Evolutionary conservation across 2,888 invertebrate species (phyloP).

Genomic region (Elegia similella): DNA sequence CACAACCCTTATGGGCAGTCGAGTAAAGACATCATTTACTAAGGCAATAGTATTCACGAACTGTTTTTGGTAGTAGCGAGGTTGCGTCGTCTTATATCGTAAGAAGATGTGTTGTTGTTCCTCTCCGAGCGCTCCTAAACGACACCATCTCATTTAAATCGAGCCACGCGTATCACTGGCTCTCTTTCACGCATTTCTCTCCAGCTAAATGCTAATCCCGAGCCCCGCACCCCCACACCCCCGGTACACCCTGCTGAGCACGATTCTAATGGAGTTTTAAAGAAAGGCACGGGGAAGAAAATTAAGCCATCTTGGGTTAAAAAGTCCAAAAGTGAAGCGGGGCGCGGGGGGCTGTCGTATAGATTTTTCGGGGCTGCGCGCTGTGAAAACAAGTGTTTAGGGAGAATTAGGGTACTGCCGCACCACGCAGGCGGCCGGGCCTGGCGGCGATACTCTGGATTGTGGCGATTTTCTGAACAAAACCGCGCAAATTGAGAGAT

Average conservation of each 20-base stretch:
- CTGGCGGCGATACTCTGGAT: not conserved
- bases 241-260: conserved; percentile 37
- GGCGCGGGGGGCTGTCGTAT: conserved; percentile 43
- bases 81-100: too few species aligned
- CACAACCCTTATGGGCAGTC: too few species aligned
- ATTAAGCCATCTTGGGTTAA: conserved; percentile 77
- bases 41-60: too few species aligned
- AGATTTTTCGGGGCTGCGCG: conserved; percentile 62
- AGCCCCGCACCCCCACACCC: conserved; percentile 26
- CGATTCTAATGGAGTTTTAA: conserved; percentile 64
- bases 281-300: conserved; percentile 63
- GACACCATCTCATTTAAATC: not conserved
- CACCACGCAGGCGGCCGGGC: not conserved
- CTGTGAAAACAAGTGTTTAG: conserved; percentile 60
- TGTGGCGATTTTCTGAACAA: not conserved
- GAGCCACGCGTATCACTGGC: not conserved
- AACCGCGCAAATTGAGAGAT: not conserved
- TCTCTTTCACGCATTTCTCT: conserved; percentile 11
- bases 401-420: not conserved
- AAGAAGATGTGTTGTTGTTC: too few species aligned
- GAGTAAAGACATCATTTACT: too few species aligned
- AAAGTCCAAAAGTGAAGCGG: conserved; percentile 64
- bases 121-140: not conserved
- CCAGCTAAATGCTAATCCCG: conserved; percentile 24
- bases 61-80: too few species aligned